A percentile compares a stretch with the other conserved stretches of the same genome.
Evolutionary conservation across 53 echinoderm and acorn worm genomes (phyloP).

Genomic region (Antedon mediterranea): DNA sequence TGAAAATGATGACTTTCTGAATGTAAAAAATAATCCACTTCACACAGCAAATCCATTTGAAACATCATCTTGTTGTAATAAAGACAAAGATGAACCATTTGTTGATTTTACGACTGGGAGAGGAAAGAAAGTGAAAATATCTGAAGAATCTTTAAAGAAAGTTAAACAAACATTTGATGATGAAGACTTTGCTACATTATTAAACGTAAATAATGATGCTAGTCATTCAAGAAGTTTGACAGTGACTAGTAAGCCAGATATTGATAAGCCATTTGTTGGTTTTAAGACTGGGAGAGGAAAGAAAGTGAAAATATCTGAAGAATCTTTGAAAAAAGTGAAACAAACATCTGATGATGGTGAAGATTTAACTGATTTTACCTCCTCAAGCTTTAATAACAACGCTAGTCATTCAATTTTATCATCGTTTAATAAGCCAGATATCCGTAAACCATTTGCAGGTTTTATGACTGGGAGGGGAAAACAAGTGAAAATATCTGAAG

Average conservation of each 20-base stretch:
- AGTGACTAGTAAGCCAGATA: background rate
- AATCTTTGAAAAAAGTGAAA: background rate
- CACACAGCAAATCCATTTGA: too few species aligned
- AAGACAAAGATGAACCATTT: background rate
- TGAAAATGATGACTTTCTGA: slow-evolving; percentile 19
- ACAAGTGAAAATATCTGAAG: slow-evolving; percentile 37
- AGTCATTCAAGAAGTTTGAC: too few species aligned
- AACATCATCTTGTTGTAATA: too few species aligned
- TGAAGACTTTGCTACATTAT: too few species aligned
- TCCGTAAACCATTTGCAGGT: slow-evolving; percentile 10
- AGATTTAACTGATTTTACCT: too few species aligned
- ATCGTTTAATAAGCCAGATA: background rate
- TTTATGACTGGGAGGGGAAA: slow-evolving; percentile 46
- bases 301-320: background rate
- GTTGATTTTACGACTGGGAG: slow-evolving; percentile 41
- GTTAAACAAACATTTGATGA: background rate
- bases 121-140: slow-evolving; percentile 22
- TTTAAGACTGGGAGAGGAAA: slow-evolving; percentile 27
- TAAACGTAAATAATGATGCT: too few species aligned
- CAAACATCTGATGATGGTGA: slow-evolving; percentile 6
- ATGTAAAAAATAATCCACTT: too few species aligned
- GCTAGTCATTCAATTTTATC: too few species aligned
- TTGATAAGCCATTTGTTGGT: slow-evolving; percentile 8
- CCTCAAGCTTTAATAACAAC: too few species aligned
- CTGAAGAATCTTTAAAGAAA: slow-evolving; percentile 20